These are phyloP conservation scores for Passer montanus DNA, from an alignment of 2,113 vertebrate genomes.

Conservation along the genomic window DNA sequence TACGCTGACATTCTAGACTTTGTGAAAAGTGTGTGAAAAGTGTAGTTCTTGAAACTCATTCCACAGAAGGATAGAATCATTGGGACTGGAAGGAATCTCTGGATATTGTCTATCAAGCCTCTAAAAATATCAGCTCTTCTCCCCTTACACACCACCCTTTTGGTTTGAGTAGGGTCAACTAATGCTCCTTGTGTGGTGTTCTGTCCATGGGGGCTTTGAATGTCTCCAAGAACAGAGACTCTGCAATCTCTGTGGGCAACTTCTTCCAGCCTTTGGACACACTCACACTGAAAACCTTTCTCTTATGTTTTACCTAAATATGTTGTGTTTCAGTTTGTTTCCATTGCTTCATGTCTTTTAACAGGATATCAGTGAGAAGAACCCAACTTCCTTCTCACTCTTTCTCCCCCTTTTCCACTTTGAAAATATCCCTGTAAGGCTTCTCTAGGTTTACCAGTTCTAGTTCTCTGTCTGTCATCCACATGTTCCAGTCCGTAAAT, in stretches of 20 bases:
- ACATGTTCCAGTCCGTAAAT: not conserved
- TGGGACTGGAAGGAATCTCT: not conserved
- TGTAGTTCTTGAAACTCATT: not conserved
- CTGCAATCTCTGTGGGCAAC: rapidly evolving
- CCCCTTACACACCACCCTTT: not conserved
- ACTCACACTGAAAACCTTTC: not conserved
- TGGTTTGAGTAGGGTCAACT: not conserved
- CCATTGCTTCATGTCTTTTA: not conserved
- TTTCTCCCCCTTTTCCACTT: not conserved
- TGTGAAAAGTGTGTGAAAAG: not conserved
- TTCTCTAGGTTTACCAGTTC: not conserved
- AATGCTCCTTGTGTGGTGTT: not conserved
- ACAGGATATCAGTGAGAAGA: not conserved
- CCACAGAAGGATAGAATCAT: not conserved
- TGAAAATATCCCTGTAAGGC: not conserved
- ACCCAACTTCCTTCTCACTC: not conserved
- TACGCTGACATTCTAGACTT: not conserved
- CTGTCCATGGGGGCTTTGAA: not conserved
- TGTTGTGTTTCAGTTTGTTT: not conserved
- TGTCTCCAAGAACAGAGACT: not conserved
- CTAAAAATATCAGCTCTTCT: not conserved
- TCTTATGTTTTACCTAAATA: not conserved
- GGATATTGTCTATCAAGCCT: not conserved
- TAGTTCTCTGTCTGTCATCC: not conserved
- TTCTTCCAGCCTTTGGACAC: not conserved